Base-by-base conservation (phyloP, 1,140 invertebrate genomes). In the Zophobas atratus region DNA sequence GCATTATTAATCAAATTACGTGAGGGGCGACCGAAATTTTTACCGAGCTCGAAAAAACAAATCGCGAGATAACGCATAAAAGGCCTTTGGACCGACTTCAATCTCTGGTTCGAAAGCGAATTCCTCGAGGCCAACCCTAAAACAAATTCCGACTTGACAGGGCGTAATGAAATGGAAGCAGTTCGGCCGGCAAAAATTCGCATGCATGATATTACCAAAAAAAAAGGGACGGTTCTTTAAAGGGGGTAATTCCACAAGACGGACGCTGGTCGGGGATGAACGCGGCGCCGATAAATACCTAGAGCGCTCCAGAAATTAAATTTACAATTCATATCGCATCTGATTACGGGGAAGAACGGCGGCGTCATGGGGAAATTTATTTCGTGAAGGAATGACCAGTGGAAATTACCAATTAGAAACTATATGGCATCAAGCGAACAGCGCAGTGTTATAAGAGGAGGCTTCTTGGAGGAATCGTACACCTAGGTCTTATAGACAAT, bases 121-220 rank as follows among this genome's bases (percentile, higher is more conserved):
- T 77, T 77, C 76, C 76, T 53, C 6, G 32, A 1, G 48, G 39
- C 70, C 70, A 72, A n/a, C 46, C 57, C 35, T 63, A 77, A 74
- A 77, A 74, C 70, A 74, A 77, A 77, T 77, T 77, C 71, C 39
- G 67, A 75, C 77, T 71, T 63, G 77, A 78, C 77, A 73, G 56
- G 53, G 51, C 53, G 77, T 76, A 78, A 78, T 78, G 77, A 78
- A 78, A 78, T 53, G 77, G 77, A 78, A 67, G 33, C 70, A 43
- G 41, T 49, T 49, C 70, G 43, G 5, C 20, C 41, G 32, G 70
- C 70, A 71, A 63, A 63, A 63, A 63, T 63, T 51, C n/a, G 49
- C 6, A 67, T 67, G 60, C 60, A 67, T 67, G 39, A 41, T 67
- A 67, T 67, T 67, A 67, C 60, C 39, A 67, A 67, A 60, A 67